Percentiles rank a stretch among this genome's conserved stretches.
phyloP scores from a whole-genome alignment of 2,888 invertebrate species.

The Xiphydria camelus region DNA sequence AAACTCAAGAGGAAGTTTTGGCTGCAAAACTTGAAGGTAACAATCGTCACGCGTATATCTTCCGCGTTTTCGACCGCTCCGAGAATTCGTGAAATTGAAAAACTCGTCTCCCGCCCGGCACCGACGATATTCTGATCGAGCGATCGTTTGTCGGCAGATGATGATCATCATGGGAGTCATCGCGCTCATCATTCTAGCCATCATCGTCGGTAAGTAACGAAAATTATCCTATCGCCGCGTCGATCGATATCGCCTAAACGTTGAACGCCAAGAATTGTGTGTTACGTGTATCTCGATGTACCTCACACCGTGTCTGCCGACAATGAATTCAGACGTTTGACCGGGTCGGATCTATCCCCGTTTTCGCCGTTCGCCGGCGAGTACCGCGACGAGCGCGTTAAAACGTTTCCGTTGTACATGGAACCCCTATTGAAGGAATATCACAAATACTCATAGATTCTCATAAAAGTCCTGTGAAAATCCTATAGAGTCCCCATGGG shows the following conservation, averaged over 20 bases:
- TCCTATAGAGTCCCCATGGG: too few species aligned
- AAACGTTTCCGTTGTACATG: too few species aligned
- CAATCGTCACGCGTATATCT: neutral
- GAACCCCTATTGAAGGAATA: too few species aligned
- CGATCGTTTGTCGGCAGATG: slow-evolving; percentile 63
- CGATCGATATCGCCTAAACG: slow-evolving; percentile 25
- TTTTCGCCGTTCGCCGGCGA: too few species aligned
- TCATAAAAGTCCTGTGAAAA: too few species aligned
- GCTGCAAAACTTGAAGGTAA: slow-evolving; percentile 92
- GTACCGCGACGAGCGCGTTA: too few species aligned
- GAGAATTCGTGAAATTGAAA: slow-evolving; percentile 6
- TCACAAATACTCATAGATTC: too few species aligned
- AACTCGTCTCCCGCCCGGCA: too few species aligned
- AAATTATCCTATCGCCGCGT: slow-evolving; percentile 9
- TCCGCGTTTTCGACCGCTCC: too few species aligned
- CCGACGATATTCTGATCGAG: too few species aligned
- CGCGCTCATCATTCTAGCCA: slow-evolving; percentile 78
- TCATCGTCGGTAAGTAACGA: slow-evolving; percentile 74
- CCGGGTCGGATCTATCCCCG: too few species aligned
- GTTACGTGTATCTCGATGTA: slow-evolving; percentile 46
- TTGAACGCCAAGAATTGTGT: slow-evolving; percentile 33
- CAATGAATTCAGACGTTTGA: slow-evolving; percentile 34
- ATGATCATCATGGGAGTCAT: slow-evolving; percentile 90
- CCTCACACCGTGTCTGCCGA: slow-evolving; percentile 37
- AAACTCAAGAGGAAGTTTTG: slow-evolving; percentile 96